Conservation (phyloP, 2,797 vertebrate species). For the Pyrrhura leucotis region DNA sequence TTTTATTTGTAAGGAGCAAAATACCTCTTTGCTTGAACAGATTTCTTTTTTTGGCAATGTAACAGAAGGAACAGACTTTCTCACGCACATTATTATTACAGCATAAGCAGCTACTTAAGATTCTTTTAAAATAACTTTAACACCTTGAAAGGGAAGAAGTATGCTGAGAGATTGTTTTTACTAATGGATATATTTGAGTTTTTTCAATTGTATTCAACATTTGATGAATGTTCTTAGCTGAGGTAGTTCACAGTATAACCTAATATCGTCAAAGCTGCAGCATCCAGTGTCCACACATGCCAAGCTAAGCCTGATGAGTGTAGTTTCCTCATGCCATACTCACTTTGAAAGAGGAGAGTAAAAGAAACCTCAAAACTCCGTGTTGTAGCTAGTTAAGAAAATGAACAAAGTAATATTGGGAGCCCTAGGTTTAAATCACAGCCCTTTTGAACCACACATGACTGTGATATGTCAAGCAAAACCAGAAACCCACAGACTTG, state of each 20-base stretch:
- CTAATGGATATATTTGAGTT: neutral
- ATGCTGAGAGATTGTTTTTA: neutral
- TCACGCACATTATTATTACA: neutral
- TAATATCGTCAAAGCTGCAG: neutral
- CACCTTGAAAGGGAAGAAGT: neutral
- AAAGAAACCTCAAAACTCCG: neutral
- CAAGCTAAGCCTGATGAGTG: neutral
- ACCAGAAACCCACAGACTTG: neutral
- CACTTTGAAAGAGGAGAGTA: neutral
- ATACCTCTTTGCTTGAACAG: slow-evolving; percentile 82
- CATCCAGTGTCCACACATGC: neutral
- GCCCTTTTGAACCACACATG: neutral
- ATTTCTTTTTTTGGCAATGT: slow-evolving; percentile 74
- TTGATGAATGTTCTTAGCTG: neutral
- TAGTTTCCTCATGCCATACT: neutral
- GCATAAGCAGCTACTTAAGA: neutral
- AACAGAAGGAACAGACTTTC: slow-evolving; percentile 37
- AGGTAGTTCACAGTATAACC: neutral
- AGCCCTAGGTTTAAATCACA: neutral
- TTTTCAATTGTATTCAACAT: neutral
- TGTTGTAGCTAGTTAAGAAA: slow-evolving; percentile 61
- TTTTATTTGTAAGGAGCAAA: neutral
- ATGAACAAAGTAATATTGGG: neutral
- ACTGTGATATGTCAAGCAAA: neutral
- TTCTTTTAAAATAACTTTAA: neutral